Percentiles rank a stretch among this genome's conserved stretches.
Evolutionary conservation across 2,797 vertebrate genomes (phyloP).

Genomic region (Parauchenoglanis ngamensis): DNA sequence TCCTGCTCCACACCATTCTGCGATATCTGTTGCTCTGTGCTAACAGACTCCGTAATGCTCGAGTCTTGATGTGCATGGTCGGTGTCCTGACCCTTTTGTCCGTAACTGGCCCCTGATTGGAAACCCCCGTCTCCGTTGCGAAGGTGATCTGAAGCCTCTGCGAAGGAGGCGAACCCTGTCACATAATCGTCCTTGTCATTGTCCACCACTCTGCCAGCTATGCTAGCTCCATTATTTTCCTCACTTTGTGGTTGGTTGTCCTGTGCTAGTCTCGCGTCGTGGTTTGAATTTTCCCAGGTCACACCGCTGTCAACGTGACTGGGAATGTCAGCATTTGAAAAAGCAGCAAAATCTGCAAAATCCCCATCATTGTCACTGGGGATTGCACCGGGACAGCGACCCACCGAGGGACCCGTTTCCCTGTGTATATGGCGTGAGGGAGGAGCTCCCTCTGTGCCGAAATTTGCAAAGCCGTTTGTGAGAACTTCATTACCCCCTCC

Average conservation of each 20-base stretch:
- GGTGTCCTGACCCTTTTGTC: slow-evolving; percentile 55
- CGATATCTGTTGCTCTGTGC: slow-evolving; percentile 37
- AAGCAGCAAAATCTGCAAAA: slow-evolving; percentile 89
- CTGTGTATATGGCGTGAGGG: slow-evolving; percentile 62
- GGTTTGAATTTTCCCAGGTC: slow-evolving; percentile 40
- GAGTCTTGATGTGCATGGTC: slow-evolving; percentile 43
- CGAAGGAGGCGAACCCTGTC: slow-evolving; percentile 44
- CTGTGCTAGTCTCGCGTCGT: slow-evolving; percentile 13
- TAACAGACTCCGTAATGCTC: slow-evolving; percentile 43
- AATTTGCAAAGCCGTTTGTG: slow-evolving; percentile 85
- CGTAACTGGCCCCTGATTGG: slow-evolving; percentile 49
- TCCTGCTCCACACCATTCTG: slow-evolving; percentile 56
- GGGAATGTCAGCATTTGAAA: slow-evolving; percentile 72
- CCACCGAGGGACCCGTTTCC: slow-evolving; percentile 58
- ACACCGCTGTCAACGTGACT: slow-evolving; percentile 50
- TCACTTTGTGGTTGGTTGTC: slow-evolving; percentile 49
- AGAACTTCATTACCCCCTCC: slow-evolving; percentile 79
- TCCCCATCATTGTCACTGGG: slow-evolving; percentile 65
- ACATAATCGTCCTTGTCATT: slow-evolving; percentile 60
- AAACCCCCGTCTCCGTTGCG: slow-evolving; percentile 64
- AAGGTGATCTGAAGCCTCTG: slow-evolving; percentile 48
- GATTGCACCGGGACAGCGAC: slow-evolving; percentile 52
- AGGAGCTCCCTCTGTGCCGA: slow-evolving; percentile 74
- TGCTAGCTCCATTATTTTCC: slow-evolving; percentile 55
- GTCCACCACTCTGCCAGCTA: slow-evolving; percentile 62